These are phyloP conservation scores for Stegana nigrithorax DNA, from an alignment of 2,888 invertebrate genomes.

Conservation along the genomic window DNA sequence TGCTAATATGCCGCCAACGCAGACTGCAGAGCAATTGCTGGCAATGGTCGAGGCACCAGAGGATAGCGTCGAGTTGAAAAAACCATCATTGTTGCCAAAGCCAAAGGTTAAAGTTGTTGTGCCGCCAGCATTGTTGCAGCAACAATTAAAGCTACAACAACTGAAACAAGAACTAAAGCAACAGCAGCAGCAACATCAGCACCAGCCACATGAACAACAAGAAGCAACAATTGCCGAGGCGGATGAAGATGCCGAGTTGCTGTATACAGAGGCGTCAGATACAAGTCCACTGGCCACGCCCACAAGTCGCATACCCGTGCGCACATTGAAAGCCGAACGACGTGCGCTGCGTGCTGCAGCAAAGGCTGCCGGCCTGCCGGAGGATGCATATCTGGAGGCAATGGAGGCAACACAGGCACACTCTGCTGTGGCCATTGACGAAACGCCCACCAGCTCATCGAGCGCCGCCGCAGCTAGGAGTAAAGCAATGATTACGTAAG, in stretches of 20 bases:
- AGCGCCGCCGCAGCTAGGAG: conserved; percentile 45
- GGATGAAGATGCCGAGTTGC: conserved; percentile 15
- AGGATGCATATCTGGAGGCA: conserved; percentile 43
- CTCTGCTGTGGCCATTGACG: conserved; percentile 21
- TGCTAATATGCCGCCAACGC: neutral
- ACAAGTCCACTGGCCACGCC: conserved; percentile 30
- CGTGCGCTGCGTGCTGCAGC: conserved; percentile 56
- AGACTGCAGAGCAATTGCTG: neutral
- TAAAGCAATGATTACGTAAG: conserved; percentile 62
- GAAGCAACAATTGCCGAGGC: neutral
- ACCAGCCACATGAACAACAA: neutral
- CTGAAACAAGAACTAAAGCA: conserved; percentile 17
- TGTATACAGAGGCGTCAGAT: conserved; percentile 1
- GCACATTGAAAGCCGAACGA: conserved; percentile 66
- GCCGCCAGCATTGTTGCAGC: conserved; percentile 58
- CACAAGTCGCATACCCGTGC: conserved; percentile 67
- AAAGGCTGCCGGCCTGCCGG: conserved; percentile 44
- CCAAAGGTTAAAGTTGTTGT: conserved; percentile 66
- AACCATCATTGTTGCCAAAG: conserved; percentile 66
- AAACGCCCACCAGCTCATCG: conserved; percentile 21
- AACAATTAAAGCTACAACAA: conserved; percentile 32
- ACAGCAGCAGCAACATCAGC: conserved; percentile 28
- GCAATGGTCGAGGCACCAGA: neutral
- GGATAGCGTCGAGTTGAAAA: conserved; percentile 39
- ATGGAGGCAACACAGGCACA: conserved; percentile 25